phyloP scores from a whole-genome alignment of 2,797 vertebrate species.

The Amazona ochrocephala region DNA sequence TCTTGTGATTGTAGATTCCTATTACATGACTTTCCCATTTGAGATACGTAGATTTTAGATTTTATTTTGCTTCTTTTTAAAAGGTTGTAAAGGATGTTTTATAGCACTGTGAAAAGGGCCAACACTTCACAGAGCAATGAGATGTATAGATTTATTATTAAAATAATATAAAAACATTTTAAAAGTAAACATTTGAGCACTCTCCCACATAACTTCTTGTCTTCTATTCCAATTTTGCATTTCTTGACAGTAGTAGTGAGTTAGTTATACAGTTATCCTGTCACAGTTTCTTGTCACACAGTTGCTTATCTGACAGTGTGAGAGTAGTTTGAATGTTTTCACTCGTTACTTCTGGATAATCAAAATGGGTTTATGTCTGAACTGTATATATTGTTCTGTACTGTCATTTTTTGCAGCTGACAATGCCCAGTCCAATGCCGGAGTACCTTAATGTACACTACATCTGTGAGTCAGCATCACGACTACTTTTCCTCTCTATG shows the following conservation, averaged over 20 bases:
- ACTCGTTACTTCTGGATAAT: background rate
- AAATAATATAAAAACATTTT: background rate
- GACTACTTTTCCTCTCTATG: constrained; percentile 98
- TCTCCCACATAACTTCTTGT: background rate
- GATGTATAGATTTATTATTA: background rate
- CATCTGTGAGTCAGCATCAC: constrained; percentile 98
- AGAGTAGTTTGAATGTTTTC: background rate
- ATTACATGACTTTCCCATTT: background rate
- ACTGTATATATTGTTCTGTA: background rate
- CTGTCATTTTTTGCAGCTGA: constrained; percentile 77
- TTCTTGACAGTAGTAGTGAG: background rate
- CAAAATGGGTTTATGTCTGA: background rate
- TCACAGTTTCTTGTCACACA: background rate
- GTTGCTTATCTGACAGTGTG: background rate
- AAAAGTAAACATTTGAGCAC: background rate
- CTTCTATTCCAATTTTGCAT: background rate
- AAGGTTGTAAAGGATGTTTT: background rate
- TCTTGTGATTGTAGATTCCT: background rate
- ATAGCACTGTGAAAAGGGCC: background rate
- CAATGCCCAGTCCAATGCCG: constrained; percentile 96
- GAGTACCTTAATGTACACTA: constrained; percentile 99
- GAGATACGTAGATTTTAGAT: background rate
- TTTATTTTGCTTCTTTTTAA: background rate
- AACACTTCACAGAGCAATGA: background rate
- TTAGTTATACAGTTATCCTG: background rate